phyloP scores from a whole-genome alignment of 35 echinoderm and acorn worm species.

The Ophiothrix spiculata region DNA sequence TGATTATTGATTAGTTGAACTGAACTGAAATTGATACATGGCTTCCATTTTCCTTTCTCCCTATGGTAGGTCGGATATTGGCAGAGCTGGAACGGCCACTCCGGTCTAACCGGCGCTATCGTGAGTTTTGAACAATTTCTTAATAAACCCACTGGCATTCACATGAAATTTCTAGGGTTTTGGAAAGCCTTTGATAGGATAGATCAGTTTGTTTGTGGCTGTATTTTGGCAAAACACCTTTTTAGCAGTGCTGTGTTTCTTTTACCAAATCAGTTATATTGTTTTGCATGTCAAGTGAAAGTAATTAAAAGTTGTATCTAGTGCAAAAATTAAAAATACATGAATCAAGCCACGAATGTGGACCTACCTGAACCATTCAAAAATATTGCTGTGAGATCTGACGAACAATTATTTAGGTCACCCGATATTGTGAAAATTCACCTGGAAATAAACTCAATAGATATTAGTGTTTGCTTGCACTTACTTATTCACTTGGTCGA shows the following conservation, averaged over 20 bases:
- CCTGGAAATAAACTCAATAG: too few species aligned
- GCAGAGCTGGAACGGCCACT: conserved; percentile 13
- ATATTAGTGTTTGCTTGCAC: conserved; percentile 4
- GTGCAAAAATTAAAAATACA: background rate
- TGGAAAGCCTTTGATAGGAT: conserved; percentile 11
- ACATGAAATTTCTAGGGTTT: background rate
- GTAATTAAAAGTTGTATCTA: background rate
- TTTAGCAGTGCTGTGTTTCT: conserved; percentile 5
- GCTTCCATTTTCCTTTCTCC: background rate
- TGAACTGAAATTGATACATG: background rate
- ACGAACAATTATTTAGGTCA: too few species aligned
- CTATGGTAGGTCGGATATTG: conserved; percentile 5
- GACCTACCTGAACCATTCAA: too few species aligned
- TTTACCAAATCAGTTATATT: background rate
- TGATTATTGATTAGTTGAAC: too few species aligned
- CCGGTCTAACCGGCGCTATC: conserved; percentile 10
- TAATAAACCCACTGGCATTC: conserved; percentile 11
- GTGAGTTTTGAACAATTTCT: background rate
- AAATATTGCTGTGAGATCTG: too few species aligned
- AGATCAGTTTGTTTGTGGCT: conserved; percentile 8
- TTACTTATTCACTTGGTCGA: background rate
- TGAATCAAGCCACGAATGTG: too few species aligned
- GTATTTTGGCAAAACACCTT: background rate
- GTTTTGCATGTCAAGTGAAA: background rate
- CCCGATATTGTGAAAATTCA: too few species aligned